Percentiles rank a stretch among this genome's conserved stretches.
phyloP scores from a whole-genome alignment of 2,113 vertebrate genomes.

The Oenanthe melanoleuca region DNA sequence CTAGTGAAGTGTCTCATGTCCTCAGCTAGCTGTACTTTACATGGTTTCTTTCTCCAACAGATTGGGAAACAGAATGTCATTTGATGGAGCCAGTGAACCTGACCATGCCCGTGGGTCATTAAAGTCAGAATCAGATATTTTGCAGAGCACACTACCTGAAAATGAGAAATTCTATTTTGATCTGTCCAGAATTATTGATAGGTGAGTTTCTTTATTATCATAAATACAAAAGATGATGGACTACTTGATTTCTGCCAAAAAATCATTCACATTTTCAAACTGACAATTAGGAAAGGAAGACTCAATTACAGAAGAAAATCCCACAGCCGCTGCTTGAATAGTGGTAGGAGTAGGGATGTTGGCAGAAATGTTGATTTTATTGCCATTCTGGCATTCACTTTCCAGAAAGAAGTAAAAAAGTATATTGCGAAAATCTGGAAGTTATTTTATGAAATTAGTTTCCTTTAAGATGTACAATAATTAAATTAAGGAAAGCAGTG shows the following conservation, averaged over 20 bases:
- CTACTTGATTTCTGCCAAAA: not conserved
- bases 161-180: slow-evolving; percentile 81
- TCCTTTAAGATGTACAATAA: not conserved
- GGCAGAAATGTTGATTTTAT: not conserved
- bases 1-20: not conserved
- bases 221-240: not conserved
- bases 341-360: not conserved
- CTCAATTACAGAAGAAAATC: not conserved
- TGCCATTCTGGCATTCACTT: not conserved
- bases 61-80: slow-evolving; percentile 71
- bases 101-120: slow-evolving; percentile 69
- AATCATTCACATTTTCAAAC: not conserved
- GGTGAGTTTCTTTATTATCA: slow-evolving; percentile 66
- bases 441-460: not conserved
- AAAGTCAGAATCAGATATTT: slow-evolving; percentile 73
- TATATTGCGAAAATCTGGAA: not conserved
- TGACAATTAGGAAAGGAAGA: not conserved
- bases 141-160: slow-evolving; percentile 76
- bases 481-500: not conserved
- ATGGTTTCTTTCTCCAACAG: slow-evolving; percentile 46
- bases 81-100: slow-evolving; percentile 75
- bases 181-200: slow-evolving; percentile 76
- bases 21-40: not conserved
- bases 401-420: not conserved
- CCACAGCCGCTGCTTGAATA: not conserved